Conservation (phyloP, 2,797 vertebrate species). For the Sciaenops ocellatus region DNA sequence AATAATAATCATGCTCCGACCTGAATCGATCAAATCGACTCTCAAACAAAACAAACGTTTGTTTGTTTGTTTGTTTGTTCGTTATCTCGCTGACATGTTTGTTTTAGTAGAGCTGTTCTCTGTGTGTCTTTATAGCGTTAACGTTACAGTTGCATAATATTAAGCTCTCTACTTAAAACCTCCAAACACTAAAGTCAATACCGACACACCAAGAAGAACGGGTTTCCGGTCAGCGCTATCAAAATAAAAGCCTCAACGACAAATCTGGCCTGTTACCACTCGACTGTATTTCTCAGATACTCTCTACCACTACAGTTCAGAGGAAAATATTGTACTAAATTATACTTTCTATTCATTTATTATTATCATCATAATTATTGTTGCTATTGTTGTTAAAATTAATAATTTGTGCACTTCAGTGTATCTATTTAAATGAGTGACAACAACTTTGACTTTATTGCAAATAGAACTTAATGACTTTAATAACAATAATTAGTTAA, state of each 20-base stretch:
- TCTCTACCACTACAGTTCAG: too few species aligned
- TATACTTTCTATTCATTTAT: too few species aligned
- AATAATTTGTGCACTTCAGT: too few species aligned
- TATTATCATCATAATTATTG: too few species aligned
- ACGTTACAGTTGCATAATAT: background rate
- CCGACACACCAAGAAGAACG: background rate
- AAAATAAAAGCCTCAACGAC: slow-evolving; percentile 23
- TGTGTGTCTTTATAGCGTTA: background rate
- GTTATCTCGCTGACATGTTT: background rate
- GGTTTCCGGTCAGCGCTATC: background rate
- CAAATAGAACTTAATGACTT: too few species aligned
- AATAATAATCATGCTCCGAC: background rate
- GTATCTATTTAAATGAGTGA: too few species aligned
- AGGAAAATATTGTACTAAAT: too few species aligned
- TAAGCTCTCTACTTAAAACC: background rate
- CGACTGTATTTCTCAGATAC: too few species aligned
- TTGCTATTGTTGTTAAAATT: too few species aligned
- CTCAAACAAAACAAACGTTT: too few species aligned
- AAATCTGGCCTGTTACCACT: background rate
- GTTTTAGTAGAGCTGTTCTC: background rate
- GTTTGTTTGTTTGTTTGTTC: background rate
- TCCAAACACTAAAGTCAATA: accelerated
- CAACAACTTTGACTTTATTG: too few species aligned
- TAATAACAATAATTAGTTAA: too few species aligned
- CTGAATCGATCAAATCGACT: background rate